Base-by-base conservation (phyloP, 2,888 invertebrate genomes). In the Ischnura elegans region DNA sequence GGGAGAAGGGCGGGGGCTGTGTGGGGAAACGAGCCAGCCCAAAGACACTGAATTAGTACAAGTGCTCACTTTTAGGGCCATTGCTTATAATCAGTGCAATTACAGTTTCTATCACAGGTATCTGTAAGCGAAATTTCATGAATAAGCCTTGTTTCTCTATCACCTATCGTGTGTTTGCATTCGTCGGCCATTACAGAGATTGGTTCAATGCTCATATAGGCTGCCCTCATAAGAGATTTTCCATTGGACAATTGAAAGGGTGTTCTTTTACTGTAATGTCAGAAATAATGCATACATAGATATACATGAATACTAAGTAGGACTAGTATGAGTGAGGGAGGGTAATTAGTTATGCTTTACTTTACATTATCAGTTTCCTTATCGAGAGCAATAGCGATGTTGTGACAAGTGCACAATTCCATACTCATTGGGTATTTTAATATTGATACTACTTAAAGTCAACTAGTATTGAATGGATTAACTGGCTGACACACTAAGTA, bases 1-100 rank as follows among this genome's bases (percentile, higher is more conserved):
- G 61, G 66, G 43, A 29, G 90, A 61, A 43, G 36, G 47, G 61
- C 61, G n/a, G 90, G n/a, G 90, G 61, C 55, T 10, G 90, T 61
- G 55, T 43, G 90, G 61, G 42, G 45, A 61, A 61, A 43, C 43
- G 61, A 90, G 90, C 90, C 43, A 61, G 25, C 43, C 90, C 45
- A 43, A 61, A 55, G 90, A 90, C 45, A 66, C 90, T 61, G 90
- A 90, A 90, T 90, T 90, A 90, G 90, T 90, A 19, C 19, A 25
- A 16, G 6, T 29, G 13, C 76, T 13, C 36, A 2, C 4, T 76
- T 21, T 36, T 36, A 36, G 36, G n/a, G 76, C 16, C 29, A 1
- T 36, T 36, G 36, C 76, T 36, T 36, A 76, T 36, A 10, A n/a
- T 8, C 76, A 10, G 8, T 2, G 13, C 13, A 16, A 76, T 13